A percentile compares a stretch with the other conserved stretches of the same genome.
These are phyloP conservation scores for Timema cristinae DNA, from an alignment of 2,888 invertebrate species.

Conservation along the genomic window DNA sequence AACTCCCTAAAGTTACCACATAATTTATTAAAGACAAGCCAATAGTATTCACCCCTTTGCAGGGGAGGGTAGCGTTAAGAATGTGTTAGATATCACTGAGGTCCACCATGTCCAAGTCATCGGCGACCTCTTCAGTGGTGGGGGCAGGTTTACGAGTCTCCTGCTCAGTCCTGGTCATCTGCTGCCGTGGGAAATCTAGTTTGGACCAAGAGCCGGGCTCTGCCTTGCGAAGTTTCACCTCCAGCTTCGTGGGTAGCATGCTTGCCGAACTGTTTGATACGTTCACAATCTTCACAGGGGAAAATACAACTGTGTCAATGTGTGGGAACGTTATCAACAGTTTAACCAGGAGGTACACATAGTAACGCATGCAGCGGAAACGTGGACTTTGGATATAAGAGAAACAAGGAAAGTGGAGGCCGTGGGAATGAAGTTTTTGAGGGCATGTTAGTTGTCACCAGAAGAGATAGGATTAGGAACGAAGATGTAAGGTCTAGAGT, in stretches of 20 bases:
- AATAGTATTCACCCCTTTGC: not conserved
- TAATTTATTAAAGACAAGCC: no score
- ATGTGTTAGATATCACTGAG: conserved; percentile 59
- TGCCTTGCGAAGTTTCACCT: conserved; percentile 84
- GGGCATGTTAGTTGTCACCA: no score
- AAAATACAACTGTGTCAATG: not conserved
- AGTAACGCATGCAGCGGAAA: no score
- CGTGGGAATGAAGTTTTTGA: no score
- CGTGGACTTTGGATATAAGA: no score
- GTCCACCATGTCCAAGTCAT: conserved; percentile 63
- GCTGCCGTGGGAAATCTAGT: conserved; percentile 58
- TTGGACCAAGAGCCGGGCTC: conserved; percentile 80
- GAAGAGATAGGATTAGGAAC: no score
- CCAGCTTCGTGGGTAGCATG: conserved; percentile 86
- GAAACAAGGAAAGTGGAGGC: no score
- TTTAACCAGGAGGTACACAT: no score
- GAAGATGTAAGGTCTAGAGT: no score
- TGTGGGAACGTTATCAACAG: no score
- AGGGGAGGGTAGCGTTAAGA: not conserved
- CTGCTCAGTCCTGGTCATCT: conserved; percentile 14
- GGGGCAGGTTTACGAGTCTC: conserved; percentile 32
- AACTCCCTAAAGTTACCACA: no score
- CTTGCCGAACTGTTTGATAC: conserved; percentile 57
- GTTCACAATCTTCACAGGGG: conserved; percentile 56
- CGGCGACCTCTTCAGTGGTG: conserved; percentile 46